Percentiles rank a stretch among this genome's conserved stretches.
These are phyloP conservation scores for Phaedon cochleariae DNA, from an alignment of 2,888 invertebrate species.

Conservation along the genomic window DNA sequence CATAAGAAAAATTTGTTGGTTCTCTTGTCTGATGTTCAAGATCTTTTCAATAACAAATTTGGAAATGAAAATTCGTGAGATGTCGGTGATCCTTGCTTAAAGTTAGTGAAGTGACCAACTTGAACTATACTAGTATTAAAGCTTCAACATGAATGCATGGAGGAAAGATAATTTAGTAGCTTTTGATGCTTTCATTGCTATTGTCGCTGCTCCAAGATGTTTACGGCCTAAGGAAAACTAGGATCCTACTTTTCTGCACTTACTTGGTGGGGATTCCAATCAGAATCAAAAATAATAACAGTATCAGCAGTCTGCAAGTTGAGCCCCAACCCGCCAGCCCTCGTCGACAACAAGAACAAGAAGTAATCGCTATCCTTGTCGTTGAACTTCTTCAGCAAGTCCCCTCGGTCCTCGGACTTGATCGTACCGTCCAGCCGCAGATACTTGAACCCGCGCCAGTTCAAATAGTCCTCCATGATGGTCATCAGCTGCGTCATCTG, in stretches of 20 bases:
- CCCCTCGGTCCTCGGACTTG: constrained; percentile 97
- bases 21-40: no score
- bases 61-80: no score
- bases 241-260: background rate
- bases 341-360: constrained; percentile 93
- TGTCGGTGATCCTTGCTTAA: no score
- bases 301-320: constrained; percentile 99
- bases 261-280: constrained; percentile 99
- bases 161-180: no score
- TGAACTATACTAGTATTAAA: no score
- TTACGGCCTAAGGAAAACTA: background rate
- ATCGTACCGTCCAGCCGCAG: constrained; percentile 97
- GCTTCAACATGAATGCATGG: no score
- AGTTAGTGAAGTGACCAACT: no score
- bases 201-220: no score
- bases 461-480: constrained; percentile 97
- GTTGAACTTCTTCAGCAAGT: constrained; percentile 91
- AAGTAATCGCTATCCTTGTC: constrained; percentile 90
- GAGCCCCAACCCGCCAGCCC: constrained; percentile 97
- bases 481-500: constrained; percentile 99
- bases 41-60: no score
- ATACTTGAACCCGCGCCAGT: constrained; percentile 89
- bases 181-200: no score
- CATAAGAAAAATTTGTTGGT: no score
- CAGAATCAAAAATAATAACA: constrained; percentile 98